Percentiles rank a stretch among this genome's conserved stretches.
Evolutionary conservation across 2,797 vertebrate genomes (phyloP).

Genomic region (Peromyscus aztecus): DNA sequence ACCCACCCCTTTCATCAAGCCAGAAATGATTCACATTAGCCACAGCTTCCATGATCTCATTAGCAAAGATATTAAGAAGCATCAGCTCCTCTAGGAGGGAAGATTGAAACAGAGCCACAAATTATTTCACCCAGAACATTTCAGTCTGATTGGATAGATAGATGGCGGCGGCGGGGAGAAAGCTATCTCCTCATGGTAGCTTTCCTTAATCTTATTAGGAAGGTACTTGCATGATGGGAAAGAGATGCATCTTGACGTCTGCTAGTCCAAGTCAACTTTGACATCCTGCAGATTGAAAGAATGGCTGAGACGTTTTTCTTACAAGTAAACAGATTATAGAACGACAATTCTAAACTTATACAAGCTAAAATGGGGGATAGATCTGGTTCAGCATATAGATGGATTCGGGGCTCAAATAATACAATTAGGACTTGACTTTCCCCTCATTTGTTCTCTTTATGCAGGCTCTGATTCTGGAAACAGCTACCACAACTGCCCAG

Average conservation of each 20-base stretch:
- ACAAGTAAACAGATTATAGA: constrained; percentile 11
- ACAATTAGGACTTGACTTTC: not conserved
- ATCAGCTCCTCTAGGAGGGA: constrained; percentile 16
- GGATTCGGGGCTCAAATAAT: constrained; percentile 34
- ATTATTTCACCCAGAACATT: constrained; percentile 70
- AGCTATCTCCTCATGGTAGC: not conserved
- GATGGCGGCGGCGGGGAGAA: not conserved
- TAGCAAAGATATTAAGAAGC: constrained; percentile 70
- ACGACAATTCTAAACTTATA: not conserved
- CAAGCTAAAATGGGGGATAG: not conserved
- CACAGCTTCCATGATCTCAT: constrained; percentile 78
- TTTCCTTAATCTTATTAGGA: constrained; percentile 61
- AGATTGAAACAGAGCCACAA: constrained; percentile 56
- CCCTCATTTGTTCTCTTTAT: constrained; percentile 84
- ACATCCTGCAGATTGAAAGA: constrained; percentile 7
- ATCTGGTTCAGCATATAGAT: not conserved
- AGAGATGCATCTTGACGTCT: not conserved
- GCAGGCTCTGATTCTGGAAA: constrained; percentile 88
- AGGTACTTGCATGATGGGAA: not conserved
- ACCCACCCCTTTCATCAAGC: constrained; percentile 62
- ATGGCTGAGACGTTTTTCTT: not conserved
- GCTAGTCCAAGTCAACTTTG: not conserved
- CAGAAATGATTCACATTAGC: constrained; percentile 71
- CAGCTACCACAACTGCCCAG: constrained; percentile 44
- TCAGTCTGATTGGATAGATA: constrained; percentile 52